phyloP scores from a whole-genome alignment of 2,888 invertebrate species.

The Serripes groenlandicus region DNA sequence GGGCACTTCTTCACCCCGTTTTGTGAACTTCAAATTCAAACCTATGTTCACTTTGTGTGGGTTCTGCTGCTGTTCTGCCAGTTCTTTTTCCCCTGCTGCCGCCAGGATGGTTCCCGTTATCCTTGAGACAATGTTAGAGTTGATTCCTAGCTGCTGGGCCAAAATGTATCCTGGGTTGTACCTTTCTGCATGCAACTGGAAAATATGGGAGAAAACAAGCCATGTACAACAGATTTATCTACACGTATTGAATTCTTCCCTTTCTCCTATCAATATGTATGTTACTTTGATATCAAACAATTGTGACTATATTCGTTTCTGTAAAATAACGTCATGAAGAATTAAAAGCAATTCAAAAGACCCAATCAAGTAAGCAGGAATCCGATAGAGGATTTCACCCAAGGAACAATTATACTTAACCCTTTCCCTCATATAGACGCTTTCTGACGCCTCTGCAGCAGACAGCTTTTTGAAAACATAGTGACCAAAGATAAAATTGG shows the following conservation, averaged over 20 bases:
- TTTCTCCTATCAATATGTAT: too few relatives aligned
- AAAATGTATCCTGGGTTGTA: conserved; percentile 84
- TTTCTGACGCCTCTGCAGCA: neutral
- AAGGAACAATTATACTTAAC: too few relatives aligned
- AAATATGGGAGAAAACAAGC: neutral
- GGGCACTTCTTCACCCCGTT: conserved; percentile 90
- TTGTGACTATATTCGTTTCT: too few relatives aligned
- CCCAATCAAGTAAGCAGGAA: too few relatives aligned
- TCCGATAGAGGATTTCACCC: too few relatives aligned
- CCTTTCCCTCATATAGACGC: neutral
- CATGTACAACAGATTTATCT: too few relatives aligned
- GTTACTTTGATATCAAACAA: too few relatives aligned
- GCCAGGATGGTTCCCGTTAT: conserved; percentile 95
- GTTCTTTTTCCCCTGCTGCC: conserved; percentile 70
- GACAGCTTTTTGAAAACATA: neutral
- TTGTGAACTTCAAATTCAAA: conserved; percentile 95
- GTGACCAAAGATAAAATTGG: neutral
- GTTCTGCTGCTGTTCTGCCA: conserved; percentile 66
- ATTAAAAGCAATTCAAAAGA: too few relatives aligned
- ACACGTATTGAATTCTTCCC: too few relatives aligned
- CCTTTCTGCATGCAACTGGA: conserved; percentile 59
- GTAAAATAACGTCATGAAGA: too few relatives aligned
- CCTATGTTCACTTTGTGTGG: conserved; percentile 91
- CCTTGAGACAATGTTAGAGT: conserved; percentile 91
- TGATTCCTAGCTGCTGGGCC: conserved; percentile 88